Base-by-base conservation (phyloP, 2,888 invertebrate species). In the Celastrina argiolus region DNA sequence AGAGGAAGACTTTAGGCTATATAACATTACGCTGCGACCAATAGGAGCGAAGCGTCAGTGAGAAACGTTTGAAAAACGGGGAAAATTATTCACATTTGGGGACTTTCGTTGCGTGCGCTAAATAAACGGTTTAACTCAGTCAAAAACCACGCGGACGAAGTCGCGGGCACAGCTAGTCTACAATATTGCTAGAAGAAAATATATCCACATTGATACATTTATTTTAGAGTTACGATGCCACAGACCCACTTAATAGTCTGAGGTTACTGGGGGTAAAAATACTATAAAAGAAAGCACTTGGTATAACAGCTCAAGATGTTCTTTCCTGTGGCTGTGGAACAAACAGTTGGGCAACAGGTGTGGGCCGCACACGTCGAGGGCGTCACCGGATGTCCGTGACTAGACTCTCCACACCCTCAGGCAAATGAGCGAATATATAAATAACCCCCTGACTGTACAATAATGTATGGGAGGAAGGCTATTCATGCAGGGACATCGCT, bases 331-430 rank as follows among this genome's bases (percentile, higher is more conserved):
- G 7, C 6, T 45, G 45, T 22, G 22, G 22, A 31, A 31, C 16
- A 61, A 39, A 61, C 61, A 61, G 61, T 42, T 56, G 16, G 14
- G 31, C 6, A 41, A 65, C 65, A 65, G 65, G 65, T 65, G 65
- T 31, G 58, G 64, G 58, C 65, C 65, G 41, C 65, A 58, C 65
- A 59, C 64, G 56, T 34, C 51, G 64, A 45, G 58, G 56, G 22
- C 42, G 64, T n/a, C 63, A 51, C 65, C 56, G 65, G 65, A 65
- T 12, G 58, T 65, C 65, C 65, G 65, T 65, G 65, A 65, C 58
- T 58, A 58, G 58, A 65, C 42, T 65, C 5, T 22, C 51, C 65
- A 58, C 65, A 18, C 65, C 58, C 58, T 58, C 26, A 14, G 26
- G n/a, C 39, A 22, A 51, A 51, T 26, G 51, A 51, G 51, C 51